Conservation (phyloP, 2,797 vertebrate genomes). For the Taenioides sp. region DNA sequence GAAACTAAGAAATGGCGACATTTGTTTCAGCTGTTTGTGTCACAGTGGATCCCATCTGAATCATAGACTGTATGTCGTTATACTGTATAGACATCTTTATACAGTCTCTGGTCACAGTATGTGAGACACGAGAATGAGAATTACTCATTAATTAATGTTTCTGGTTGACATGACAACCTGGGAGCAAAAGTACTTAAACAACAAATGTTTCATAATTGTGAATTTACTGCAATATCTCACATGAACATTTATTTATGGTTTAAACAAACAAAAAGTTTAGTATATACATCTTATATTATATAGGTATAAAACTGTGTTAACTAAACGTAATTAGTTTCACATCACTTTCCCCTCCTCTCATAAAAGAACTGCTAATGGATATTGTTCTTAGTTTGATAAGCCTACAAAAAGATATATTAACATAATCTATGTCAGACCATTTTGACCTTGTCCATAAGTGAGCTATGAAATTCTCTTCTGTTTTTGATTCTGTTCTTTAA, state of each 20-base stretch:
- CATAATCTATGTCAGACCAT: not conserved
- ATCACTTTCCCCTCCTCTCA: not conserved
- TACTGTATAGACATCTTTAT: no score
- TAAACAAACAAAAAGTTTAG: no score
- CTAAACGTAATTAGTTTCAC: not conserved
- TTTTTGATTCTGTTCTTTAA: not conserved
- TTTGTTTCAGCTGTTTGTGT: not conserved
- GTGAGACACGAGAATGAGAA: not conserved
- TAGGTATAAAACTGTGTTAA: no score
- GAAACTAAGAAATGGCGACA: conserved; percentile 6
- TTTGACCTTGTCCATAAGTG: not conserved
- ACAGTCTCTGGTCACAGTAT: not conserved
- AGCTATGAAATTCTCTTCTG: not conserved
- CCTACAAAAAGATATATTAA: not conserved
- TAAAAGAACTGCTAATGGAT: not conserved
- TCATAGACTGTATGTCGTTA: no score
- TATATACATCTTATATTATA: no score
- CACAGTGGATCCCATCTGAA: not conserved
- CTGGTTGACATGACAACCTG: not conserved
- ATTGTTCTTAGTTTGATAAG: not conserved
- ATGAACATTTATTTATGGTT: not conserved
- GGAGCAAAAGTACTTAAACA: not conserved
- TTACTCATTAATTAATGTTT: not conserved
- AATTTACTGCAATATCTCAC: not conserved
- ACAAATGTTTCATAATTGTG: not conserved